Percentiles rank a stretch among this genome's conserved stretches.
These are phyloP conservation scores for Pelecanoides urinatrix DNA, from an alignment of 2,113 vertebrate species.

Conservation along the genomic window DNA sequence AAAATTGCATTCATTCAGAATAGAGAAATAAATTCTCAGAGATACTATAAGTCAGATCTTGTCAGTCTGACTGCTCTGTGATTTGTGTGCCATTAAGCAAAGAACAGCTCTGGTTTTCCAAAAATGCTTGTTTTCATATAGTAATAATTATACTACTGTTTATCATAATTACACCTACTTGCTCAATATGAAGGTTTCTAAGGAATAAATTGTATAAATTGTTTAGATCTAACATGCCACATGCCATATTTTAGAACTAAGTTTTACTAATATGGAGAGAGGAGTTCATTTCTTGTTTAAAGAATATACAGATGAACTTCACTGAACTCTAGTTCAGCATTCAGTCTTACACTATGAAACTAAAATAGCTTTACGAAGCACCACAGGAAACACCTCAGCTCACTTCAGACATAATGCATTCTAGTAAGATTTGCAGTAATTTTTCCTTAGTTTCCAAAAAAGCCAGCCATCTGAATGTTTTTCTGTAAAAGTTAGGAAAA, in stretches of 20 bases:
- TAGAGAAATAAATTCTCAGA: not conserved
- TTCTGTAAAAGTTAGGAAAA: not conserved
- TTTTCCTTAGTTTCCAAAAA: not conserved
- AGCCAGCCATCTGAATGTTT: not conserved
- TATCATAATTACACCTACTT: not conserved
- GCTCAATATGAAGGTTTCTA: not conserved
- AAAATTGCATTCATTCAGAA: not conserved
- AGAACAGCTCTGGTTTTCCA: not conserved
- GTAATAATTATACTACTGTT: not conserved
- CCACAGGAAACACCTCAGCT: not conserved
- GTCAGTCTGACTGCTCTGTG: not conserved
- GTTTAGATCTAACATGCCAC: not conserved
- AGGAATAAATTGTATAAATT: not conserved
- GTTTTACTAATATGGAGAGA: not conserved
- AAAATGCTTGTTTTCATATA: not conserved
- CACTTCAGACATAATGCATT: not conserved
- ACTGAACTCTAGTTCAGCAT: not conserved
- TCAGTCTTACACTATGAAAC: not conserved
- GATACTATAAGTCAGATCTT: not conserved
- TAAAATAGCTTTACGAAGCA: not conserved
- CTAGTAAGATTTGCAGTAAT: not conserved
- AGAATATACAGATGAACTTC: not conserved
- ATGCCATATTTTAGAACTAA: not conserved
- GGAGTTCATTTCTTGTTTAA: not conserved
- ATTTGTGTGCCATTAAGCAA: accelerated